These are phyloP conservation scores for Phortica variegata DNA, from an alignment of 1,140 invertebrate genomes.

Conservation along the genomic window DNA sequence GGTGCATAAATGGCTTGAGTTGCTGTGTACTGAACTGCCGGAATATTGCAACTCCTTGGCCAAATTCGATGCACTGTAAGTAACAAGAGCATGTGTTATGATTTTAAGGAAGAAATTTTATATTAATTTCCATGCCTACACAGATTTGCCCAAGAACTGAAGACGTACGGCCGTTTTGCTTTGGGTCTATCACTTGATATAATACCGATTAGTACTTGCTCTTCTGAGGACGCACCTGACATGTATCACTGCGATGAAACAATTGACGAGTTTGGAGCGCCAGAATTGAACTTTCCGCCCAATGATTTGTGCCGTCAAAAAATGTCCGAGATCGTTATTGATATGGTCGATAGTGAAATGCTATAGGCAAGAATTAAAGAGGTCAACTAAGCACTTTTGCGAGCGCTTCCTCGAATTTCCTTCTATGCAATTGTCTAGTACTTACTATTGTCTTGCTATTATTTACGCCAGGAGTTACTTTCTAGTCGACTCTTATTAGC, in stretches of 20 bases:
- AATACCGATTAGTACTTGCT: slow-evolving; percentile 70
- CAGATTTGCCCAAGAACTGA: slow-evolving; percentile 66
- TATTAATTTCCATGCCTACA: slow-evolving; percentile 1
- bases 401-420: too few relatives aligned
- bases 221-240: slow-evolving; percentile 70
- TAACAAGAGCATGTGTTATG: not conserved
- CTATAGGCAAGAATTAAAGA: too few relatives aligned
- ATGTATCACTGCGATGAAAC: slow-evolving; percentile 59
- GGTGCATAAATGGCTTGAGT: slow-evolving; percentile 58
- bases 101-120: not conserved
- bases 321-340: slow-evolving; percentile 64
- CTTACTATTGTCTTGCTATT: too few relatives aligned
- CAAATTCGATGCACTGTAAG: slow-evolving; percentile 62
- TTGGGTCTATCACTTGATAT: slow-evolving; percentile 70
- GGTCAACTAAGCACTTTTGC: too few relatives aligned
- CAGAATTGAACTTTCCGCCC: slow-evolving; percentile 51
- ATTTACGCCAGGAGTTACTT: too few relatives aligned
- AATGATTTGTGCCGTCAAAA: slow-evolving; percentile 62
- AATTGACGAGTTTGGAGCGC: slow-evolving; percentile 36
- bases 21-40: slow-evolving; percentile 55
- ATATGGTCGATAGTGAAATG: slow-evolving; percentile 61
- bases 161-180: slow-evolving; percentile 66
- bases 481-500: too few relatives aligned
- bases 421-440: too few relatives aligned
- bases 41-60: slow-evolving; percentile 56